These are phyloP conservation scores for Epinephelus awoara DNA, from an alignment of 2,797 vertebrate species.

Conservation along the genomic window DNA sequence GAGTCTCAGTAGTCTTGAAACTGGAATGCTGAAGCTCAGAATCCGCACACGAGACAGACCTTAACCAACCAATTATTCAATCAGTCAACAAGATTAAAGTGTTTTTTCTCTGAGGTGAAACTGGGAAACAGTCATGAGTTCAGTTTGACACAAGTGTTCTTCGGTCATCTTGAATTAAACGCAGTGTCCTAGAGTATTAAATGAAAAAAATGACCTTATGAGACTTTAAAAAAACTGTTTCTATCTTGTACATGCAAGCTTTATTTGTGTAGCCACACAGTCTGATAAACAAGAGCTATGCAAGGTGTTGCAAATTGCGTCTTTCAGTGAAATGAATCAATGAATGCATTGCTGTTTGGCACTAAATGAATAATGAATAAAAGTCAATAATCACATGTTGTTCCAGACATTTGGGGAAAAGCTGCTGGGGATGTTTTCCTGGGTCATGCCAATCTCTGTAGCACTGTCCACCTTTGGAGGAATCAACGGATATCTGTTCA, in stretches of 20 bases:
- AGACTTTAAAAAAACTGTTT: not conserved
- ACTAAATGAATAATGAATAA: not conserved
- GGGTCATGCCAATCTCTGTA: conserved; percentile 98
- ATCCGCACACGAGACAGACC: not conserved
- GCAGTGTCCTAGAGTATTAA: not conserved
- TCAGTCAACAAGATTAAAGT: conserved; percentile 7
- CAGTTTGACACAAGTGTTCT: not conserved
- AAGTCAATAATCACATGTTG: conserved; percentile 4
- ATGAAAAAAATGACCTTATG: not conserved
- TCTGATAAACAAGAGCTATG: not conserved
- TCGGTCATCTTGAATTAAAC: not conserved
- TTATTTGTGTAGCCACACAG: not conserved
- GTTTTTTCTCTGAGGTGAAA: not conserved
- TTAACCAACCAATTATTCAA: conserved; percentile 47
- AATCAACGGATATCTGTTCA: conserved; percentile 99
- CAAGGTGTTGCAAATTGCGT: not conserved
- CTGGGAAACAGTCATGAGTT: not conserved
- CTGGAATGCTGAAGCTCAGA: not conserved
- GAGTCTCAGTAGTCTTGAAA: not conserved
- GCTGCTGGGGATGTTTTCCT: conserved; percentile 95
- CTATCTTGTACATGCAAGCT: too few relatives aligned
- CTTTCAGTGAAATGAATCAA: not conserved
- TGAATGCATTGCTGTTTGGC: not conserved
- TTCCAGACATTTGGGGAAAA: conserved; percentile 97
- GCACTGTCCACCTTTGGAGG: conserved; percentile 98